Percentiles rank a stretch among this genome's conserved stretches.
Evolutionary conservation across 2,888 invertebrate species (phyloP).

Genomic region (Nemotelus pantherinus): DNA sequence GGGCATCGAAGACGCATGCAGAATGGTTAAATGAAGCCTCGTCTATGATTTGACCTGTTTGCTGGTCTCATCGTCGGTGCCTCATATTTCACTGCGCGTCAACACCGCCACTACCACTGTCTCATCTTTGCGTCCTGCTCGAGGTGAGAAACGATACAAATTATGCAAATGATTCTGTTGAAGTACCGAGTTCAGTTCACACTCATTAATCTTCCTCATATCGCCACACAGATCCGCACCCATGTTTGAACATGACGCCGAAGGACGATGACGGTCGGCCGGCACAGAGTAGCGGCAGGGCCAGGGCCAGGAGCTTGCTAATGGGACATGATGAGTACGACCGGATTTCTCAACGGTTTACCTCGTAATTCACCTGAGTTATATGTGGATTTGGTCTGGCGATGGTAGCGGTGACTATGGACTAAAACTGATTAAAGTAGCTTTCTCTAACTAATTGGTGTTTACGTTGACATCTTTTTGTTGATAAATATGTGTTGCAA

Average conservation of each 20-base stretch:
- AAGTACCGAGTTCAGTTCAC: conserved; percentile 48
- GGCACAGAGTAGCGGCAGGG: neutral
- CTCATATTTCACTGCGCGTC: neutral
- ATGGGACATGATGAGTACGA: conserved; percentile 46
- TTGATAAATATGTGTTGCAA: neutral
- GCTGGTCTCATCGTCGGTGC: too few relatives aligned
- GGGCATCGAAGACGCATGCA: too few relatives aligned
- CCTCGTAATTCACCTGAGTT: conserved; percentile 5
- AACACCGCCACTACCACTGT: neutral
- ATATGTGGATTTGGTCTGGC: too few relatives aligned
- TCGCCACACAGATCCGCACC: conserved; percentile 36
- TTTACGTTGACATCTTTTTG: neutral
- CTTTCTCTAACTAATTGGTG: neutral
- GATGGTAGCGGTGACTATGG: neutral
- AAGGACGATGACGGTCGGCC: conserved; percentile 42
- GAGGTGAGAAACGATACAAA: conserved; percentile 51
- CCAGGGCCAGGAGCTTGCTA: conserved; percentile 24
- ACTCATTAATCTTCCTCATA: conserved; percentile 51
- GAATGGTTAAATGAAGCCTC: too few relatives aligned
- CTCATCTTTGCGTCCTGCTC: neutral
- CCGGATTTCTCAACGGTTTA: conserved; percentile 33
- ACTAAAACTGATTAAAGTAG: neutral
- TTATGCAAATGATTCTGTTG: conserved; percentile 51
- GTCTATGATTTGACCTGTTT: too few relatives aligned
- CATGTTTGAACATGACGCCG: conserved; percentile 39